Percentiles rank a stretch among this genome's conserved stretches.
These are phyloP conservation scores for Parasteatoda lunata DNA, from an alignment of 2,888 invertebrate genomes.

Conservation along the genomic window DNA sequence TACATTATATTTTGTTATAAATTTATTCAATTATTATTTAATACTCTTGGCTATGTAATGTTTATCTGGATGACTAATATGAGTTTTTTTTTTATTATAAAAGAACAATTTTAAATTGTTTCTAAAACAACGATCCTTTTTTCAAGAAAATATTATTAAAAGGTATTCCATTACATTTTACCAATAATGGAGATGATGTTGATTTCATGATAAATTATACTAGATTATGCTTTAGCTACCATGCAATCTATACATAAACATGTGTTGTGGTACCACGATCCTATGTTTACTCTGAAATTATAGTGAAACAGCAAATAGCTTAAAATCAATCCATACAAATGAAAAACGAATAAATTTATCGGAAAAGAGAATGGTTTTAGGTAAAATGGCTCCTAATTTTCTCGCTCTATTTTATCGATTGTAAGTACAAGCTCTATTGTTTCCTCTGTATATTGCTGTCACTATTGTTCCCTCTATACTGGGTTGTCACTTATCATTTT, in stretches of 20 bases:
- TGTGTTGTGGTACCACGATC: conserved; percentile 25
- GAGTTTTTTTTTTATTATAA: too few species aligned
- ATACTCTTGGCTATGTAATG: too few species aligned
- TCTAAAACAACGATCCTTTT: too few species aligned
- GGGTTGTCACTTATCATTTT: conserved; percentile 29
- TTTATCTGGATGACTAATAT: too few species aligned
- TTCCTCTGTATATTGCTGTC: not conserved
- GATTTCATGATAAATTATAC: conserved; percentile 28
- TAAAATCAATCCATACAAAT: conserved; percentile 30
- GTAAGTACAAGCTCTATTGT: conserved; percentile 19
- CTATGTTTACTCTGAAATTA: conserved; percentile 42
- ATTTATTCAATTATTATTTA: too few species aligned
- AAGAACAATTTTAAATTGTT: too few species aligned
- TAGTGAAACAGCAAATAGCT: conserved; percentile 34
- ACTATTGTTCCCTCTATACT: not conserved
- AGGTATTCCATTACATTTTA: conserved; percentile 23
- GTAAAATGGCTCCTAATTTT: conserved; percentile 43
- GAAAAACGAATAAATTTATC: conserved; percentile 44
- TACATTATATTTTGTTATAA: too few species aligned
- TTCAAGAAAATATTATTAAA: too few species aligned
- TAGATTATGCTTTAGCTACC: conserved; percentile 7
- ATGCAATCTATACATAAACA: conserved; percentile 49
- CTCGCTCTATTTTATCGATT: conserved; percentile 35
- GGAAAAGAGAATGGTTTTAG: conserved; percentile 35
- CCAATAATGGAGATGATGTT: conserved; percentile 42